phyloP scores from a whole-genome alignment of 1,140 invertebrate species.

The Nomia melanderi region DNA sequence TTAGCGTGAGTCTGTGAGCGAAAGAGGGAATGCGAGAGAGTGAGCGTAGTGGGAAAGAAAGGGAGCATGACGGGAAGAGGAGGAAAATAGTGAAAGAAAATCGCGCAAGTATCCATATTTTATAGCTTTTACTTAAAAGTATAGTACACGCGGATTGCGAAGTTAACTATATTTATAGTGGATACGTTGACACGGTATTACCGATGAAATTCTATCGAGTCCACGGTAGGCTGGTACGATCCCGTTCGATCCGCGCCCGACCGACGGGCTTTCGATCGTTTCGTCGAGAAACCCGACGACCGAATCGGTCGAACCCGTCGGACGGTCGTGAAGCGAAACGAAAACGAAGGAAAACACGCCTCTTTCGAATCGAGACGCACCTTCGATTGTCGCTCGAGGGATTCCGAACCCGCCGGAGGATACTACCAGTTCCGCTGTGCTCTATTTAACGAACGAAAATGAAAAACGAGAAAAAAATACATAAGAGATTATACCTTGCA shows the following conservation, averaged over 20 bases:
- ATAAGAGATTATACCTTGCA: slow-evolving; percentile 70
- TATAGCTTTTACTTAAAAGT: slow-evolving; percentile 74
- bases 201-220: slow-evolving; percentile 65
- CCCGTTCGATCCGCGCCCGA: no score
- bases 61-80: no score
- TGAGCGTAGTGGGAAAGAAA: no score
- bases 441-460: slow-evolving; percentile 53
- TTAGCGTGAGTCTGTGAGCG: not conserved
- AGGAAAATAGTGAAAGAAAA: not conserved
- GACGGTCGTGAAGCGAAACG: no score
- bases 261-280: no score
- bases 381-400: no score
- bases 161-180: slow-evolving; percentile 81
- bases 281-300: no score
- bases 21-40: not conserved
- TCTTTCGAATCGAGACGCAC: no score
- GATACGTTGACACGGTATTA: slow-evolving; percentile 73
- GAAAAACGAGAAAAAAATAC: slow-evolving; percentile 55
- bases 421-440: slow-evolving; percentile 46
- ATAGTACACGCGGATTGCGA: slow-evolving; percentile 59
- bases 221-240: slow-evolving; percentile 27
- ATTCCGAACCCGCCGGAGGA: not conserved
- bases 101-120: slow-evolving; percentile 71
- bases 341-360: no score
- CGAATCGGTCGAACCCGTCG: no score